Evolutionary conservation across 2,797 vertebrate genomes (phyloP).

Genomic region (Acanthopagrus latus): DNA sequence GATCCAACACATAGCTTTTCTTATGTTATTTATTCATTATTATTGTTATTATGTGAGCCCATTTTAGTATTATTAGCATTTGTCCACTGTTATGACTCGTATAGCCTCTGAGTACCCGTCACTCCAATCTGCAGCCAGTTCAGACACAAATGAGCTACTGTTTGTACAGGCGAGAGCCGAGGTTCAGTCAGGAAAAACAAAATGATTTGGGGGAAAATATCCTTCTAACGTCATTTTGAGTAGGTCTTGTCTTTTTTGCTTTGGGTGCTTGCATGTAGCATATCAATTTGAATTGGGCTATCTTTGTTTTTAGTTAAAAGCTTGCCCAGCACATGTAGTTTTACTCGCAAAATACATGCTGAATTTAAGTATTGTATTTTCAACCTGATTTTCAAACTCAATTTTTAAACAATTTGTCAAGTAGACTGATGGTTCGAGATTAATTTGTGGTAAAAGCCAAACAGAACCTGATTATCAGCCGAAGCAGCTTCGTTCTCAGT

Average conservation of each 20-base stretch:
- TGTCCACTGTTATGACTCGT: no score
- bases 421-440: constrained; percentile 29
- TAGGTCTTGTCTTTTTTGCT: no score
- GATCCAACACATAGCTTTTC: background rate
- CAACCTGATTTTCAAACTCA: background rate
- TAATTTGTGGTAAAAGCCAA: constrained; percentile 40
- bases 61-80: no score
- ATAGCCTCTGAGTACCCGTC: no score
- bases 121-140: background rate
- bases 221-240: no score
- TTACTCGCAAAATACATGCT: background rate
- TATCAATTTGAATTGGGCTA: no score
- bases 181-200: background rate
- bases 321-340: background rate
- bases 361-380: background rate
- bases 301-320: background rate
- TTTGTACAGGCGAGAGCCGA: background rate
- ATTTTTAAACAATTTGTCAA: constrained; percentile 28
- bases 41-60: no score
- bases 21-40: no score
- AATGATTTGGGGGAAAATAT: no score
- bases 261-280: no score
- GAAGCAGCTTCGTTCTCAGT: constrained; percentile 30
- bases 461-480: constrained; percentile 49
- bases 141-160: background rate